Conservation (phyloP, 1,140 invertebrate genomes). For the Leptinotarsa lineolata region DNA sequence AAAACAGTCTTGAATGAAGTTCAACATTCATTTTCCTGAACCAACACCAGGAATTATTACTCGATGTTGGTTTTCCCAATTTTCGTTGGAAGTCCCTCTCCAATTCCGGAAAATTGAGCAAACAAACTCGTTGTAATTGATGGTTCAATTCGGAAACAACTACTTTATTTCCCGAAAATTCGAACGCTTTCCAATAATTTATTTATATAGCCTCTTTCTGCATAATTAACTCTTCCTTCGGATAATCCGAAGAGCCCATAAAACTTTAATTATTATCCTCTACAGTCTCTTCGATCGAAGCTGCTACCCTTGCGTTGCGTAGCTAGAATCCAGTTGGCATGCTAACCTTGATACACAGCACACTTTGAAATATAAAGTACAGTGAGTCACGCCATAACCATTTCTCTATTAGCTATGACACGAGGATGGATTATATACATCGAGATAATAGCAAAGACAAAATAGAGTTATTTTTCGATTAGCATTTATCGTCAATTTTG, state of each 20-base stretch:
- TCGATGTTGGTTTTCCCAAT: background rate
- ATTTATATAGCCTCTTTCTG: constrained; percentile 25
- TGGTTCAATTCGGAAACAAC: constrained; percentile 4
- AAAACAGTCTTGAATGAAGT: too few relatives aligned
- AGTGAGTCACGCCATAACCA: constrained; percentile 8
- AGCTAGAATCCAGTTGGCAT: constrained; percentile 9
- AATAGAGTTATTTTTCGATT: too few relatives aligned
- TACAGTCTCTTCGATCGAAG: constrained; percentile 10
- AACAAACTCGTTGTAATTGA: background rate
- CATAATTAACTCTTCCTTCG: constrained; percentile 20
- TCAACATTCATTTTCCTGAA: background rate
- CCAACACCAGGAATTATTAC: background rate
- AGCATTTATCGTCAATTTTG: too few relatives aligned
- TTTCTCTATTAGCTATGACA: background rate
- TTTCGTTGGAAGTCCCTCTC: background rate
- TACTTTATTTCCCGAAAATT: constrained; percentile 13
- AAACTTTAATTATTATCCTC: constrained; percentile 21
- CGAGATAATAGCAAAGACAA: background rate
- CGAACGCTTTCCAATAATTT: constrained; percentile 15
- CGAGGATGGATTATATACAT: background rate
- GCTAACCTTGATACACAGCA: constrained; percentile 18
- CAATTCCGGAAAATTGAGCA: background rate
- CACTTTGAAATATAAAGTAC: background rate
- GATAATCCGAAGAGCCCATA: constrained; percentile 20
- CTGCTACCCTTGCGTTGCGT: background rate